Evolutionary conservation across 1,140 invertebrate genomes (phyloP).

Genomic region (Colletes gigas): DNA sequence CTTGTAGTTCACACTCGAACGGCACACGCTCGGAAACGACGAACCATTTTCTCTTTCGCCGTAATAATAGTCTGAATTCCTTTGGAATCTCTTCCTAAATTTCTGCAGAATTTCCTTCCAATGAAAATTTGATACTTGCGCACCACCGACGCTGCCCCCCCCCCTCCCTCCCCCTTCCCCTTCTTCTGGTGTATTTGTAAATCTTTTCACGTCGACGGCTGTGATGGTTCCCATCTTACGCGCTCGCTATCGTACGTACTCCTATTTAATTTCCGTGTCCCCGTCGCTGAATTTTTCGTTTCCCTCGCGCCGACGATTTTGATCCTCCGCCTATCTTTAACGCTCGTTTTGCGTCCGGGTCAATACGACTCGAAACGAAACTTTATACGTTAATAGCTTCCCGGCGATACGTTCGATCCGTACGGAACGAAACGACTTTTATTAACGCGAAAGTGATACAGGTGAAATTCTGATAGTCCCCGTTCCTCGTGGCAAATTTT

Average conservation of each 20-base stretch:
- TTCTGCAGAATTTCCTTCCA: slow-evolving; percentile 45
- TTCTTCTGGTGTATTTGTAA: slow-evolving; percentile 16
- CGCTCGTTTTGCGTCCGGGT: no score
- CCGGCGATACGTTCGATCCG: no score
- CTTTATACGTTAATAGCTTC: no score
- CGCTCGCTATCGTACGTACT: background rate
- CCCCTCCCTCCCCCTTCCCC: no score
- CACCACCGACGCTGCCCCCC: no score
- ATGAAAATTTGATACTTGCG: slow-evolving; percentile 59
- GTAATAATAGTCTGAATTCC: slow-evolving; percentile 57
- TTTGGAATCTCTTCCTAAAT: slow-evolving; percentile 48
- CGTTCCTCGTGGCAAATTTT: no score
- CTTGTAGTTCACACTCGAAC: slow-evolving; percentile 45
- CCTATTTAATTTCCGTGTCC: background rate
- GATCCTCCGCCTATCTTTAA: background rate
- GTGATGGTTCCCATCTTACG: background rate
- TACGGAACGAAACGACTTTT: no score
- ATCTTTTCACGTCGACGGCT: slow-evolving; percentile 23
- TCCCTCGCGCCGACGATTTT: background rate
- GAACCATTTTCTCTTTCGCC: slow-evolving; percentile 31
- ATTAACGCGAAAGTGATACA: no score
- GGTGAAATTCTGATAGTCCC: no score
- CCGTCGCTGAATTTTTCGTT: background rate
- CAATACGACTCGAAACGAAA: no score
- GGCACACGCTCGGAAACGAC: slow-evolving; percentile 30